Conservation (phyloP, 92 coral and sea anemone genomes). For the Epizoanthus scotinus region DNA sequence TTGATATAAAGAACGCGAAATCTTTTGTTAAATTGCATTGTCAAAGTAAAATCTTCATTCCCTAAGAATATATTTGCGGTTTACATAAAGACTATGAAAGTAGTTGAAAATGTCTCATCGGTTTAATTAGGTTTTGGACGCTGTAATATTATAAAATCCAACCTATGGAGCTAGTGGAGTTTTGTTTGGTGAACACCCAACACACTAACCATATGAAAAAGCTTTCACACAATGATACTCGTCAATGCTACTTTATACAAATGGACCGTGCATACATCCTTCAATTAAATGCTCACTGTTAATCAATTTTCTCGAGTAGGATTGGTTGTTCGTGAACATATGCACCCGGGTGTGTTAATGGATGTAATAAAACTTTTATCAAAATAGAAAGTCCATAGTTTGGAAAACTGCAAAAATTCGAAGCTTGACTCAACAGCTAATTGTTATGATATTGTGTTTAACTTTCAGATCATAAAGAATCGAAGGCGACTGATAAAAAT, state of each 20-base stretch:
- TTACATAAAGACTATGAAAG: conserved; percentile 27
- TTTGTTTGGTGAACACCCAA: conserved; percentile 15
- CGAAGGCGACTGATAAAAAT: conserved; percentile 2
- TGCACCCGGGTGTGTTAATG: conserved; percentile 50
- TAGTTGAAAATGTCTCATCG: not conserved
- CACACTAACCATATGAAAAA: conserved; percentile 41
- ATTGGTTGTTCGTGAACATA: conserved; percentile 41
- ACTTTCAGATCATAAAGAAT: conserved; percentile 6
- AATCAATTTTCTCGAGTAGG: conserved; percentile 35
- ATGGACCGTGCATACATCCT: conserved; percentile 44
- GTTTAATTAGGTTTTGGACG: conserved; percentile 26
- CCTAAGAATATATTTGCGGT: conserved; percentile 25
- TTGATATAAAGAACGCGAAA: conserved; percentile 30
- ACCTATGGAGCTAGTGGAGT: not conserved
- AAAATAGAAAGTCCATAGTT: conserved; percentile 16
- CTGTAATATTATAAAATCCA: not conserved
- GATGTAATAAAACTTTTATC: conserved; percentile 38
- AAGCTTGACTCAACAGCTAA: conserved; percentile 22
- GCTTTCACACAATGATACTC: conserved; percentile 46
- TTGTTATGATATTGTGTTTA: conserved; percentile 36
- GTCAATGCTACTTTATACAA: conserved; percentile 50
- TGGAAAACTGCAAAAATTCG: conserved; percentile 43
- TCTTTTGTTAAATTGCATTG: conserved; percentile 64
- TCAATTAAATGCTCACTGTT: conserved; percentile 50
- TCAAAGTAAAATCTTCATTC: conserved; percentile 26